Evolutionary conservation across 2,888 invertebrate genomes (phyloP), one percentile per base, ranked within the genome.

Genomic region (Leptinotarsa haldemani): DNA sequence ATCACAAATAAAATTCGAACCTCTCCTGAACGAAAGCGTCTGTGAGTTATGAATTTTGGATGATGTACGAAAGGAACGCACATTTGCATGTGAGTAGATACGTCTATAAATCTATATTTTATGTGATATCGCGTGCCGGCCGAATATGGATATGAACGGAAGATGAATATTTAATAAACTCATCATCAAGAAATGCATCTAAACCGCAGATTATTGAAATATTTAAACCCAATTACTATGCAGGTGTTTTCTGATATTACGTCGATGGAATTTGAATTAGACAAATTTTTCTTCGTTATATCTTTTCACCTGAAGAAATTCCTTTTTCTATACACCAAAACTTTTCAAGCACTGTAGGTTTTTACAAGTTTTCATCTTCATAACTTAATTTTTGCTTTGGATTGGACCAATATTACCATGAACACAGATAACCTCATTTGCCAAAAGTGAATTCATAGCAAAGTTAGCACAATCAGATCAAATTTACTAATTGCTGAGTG

Each of bases 111-210:
- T 84, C 79, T 80, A 84, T 84, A 80, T 84, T 84, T 83, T 78
- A 84, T 82, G 80, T 79, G 78, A 80, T 80, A 84, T 82, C 82
- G 84, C 84, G 83, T 84, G 84, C 73, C 78, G 75, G 77, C 74
- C 80, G 81, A 81, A 83, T 85, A 84, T 85, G 84, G 83, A 85
- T 83, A 81, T 81, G 79, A 80, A 81, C 78, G 79, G 76, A 75
- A 71, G 78, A 83, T 85, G 83, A 85, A 85, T 85, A 80, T 84
- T 85, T 84, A 81, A 85, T n/a, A 83, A 80, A 81, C 81, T 83
- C 82, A 82, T 76, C 76, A 74, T 75, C 73, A 76, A 71, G 74
- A 77, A 80, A 81, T 81, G 78, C 80, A 80, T 79, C 77, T 80
- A 77, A 78, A 79, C 78, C 80, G 77, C 78, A 77, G 81, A 79